phyloP scores from a whole-genome alignment of 2,113 vertebrate genomes.

The Lepidothrix coronata region DNA sequence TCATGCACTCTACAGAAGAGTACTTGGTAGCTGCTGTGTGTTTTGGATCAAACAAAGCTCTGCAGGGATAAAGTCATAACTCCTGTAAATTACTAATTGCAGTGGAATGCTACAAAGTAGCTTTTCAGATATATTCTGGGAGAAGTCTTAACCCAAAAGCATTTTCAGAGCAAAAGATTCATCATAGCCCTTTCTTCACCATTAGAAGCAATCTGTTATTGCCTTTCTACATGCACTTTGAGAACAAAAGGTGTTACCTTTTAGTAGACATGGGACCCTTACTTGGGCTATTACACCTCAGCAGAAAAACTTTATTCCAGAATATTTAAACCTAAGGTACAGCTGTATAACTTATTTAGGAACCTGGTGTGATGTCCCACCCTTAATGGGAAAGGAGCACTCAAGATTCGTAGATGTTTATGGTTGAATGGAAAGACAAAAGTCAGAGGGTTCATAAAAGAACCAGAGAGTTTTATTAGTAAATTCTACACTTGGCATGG shows the following conservation, averaged over 20 bases:
- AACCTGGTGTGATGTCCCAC: neutral
- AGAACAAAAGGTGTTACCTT: neutral
- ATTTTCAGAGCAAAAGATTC: neutral
- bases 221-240: neutral
- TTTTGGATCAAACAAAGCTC: conserved; percentile 70
- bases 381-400: neutral
- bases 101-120: conserved; percentile 35
- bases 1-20: conserved; percentile 60
- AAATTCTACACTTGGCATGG: neutral
- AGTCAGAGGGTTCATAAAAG: neutral
- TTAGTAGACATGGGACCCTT: neutral
- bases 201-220: neutral
- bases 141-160: neutral
- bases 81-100: conserved; percentile 48
- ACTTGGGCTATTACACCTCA: neutral
- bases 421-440: neutral
- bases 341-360: neutral
- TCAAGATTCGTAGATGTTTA: neutral
- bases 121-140: neutral
- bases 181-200: neutral
- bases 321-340: neutral
- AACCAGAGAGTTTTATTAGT: neutral
- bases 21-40: conserved; percentile 67
- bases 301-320: neutral
- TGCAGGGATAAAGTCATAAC: conserved; percentile 54